Percentiles rank a stretch among this genome's conserved stretches.
phyloP scores from a whole-genome alignment of 2,113 vertebrate genomes.

The Microcebus jonahi region DNA sequence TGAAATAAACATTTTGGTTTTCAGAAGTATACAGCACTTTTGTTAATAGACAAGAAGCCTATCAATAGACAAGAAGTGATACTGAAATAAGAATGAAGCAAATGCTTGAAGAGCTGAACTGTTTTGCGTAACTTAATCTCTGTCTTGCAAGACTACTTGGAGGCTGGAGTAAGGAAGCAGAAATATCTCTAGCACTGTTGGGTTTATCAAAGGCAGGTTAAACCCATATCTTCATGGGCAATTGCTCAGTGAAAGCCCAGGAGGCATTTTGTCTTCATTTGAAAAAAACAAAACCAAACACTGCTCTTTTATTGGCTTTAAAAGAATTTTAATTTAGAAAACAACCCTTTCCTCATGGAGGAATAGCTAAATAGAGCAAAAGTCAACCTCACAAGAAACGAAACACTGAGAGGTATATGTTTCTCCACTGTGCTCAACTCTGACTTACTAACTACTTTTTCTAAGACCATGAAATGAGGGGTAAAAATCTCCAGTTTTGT shows the following conservation, averaged over 20 bases:
- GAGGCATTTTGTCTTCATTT: slow-evolving; percentile 1
- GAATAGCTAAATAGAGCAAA: not conserved
- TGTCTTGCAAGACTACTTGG: not conserved
- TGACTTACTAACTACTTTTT: not conserved
- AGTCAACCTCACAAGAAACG: not conserved
- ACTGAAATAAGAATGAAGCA: not conserved
- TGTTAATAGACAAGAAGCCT: not conserved
- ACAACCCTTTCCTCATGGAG: not conserved
- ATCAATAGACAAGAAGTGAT: not conserved
- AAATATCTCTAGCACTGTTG: not conserved
- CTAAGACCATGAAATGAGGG: not conserved
- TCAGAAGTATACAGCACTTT: not conserved
- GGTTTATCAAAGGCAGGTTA: not conserved
- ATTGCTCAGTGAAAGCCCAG: not conserved
- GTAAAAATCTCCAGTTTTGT: not conserved
- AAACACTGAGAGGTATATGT: not conserved
- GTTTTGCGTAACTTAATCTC: not conserved
- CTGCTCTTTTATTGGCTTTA: not conserved
- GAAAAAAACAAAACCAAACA: not conserved
- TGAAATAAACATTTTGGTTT: slow-evolving; percentile 3
- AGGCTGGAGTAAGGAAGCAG: not conserved
- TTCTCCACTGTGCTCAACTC: not conserved
- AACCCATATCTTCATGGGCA: not conserved
- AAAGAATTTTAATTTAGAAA: not conserved
- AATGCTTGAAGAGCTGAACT: not conserved